Evolutionary conservation across 37 sponge, comb jelly and placozoan species (phyloP).

Genomic region (Halichondria panicea): DNA sequence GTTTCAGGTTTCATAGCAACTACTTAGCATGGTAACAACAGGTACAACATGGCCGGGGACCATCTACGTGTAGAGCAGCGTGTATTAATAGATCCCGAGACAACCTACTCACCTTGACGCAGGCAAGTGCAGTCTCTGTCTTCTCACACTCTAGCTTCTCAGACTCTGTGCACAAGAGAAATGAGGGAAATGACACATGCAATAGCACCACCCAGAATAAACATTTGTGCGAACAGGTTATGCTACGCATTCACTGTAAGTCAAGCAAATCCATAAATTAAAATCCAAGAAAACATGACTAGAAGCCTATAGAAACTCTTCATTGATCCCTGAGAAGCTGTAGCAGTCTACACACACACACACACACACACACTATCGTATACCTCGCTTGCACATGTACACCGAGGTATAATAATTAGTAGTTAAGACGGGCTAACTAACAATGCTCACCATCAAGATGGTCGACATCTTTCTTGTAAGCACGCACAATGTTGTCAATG

Average conservation of each 20-base stretch:
- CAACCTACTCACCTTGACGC: constrained; percentile 30
- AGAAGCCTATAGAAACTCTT: too few species aligned
- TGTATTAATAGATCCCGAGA: too few species aligned
- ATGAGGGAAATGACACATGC: background rate
- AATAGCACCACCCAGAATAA: background rate
- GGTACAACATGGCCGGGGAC: too few species aligned
- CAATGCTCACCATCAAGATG: constrained; percentile 42
- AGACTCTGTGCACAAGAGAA: constrained; percentile 27
- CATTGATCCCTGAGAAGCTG: too few species aligned
- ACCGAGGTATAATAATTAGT: too few species aligned
- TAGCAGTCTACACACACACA: too few species aligned
- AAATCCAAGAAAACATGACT: background rate
- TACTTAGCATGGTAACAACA: too few species aligned
- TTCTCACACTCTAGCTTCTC: constrained; percentile 49
- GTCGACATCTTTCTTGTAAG: constrained; percentile 49
- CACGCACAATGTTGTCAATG: constrained; percentile 42
- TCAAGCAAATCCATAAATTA: background rate
- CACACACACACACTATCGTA: too few species aligned
- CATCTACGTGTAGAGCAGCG: too few species aligned
- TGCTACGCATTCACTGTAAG: background rate
- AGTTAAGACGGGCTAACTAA: background rate
- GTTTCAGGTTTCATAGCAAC: too few species aligned
- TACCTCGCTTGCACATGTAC: too few species aligned
- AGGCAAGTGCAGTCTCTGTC: constrained; percentile 38
- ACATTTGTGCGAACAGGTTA: background rate